Evolutionary conservation across 2,113 vertebrate species (phyloP).

Genomic region (Mormyrus iriodes): DNA sequence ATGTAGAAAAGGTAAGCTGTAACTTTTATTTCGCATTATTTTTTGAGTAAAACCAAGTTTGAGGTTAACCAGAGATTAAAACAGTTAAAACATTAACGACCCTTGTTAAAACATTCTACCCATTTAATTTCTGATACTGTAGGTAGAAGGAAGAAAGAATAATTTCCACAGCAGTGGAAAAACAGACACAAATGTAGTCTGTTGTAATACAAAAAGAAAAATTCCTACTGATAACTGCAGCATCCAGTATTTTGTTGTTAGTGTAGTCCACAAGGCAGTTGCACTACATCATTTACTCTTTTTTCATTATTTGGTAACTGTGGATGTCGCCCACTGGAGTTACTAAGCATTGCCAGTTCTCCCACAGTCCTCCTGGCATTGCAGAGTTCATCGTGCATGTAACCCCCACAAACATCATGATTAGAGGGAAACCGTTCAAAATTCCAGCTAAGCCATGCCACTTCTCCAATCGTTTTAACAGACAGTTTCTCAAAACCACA

Average conservation of each 20-base stretch:
- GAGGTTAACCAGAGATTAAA: background rate
- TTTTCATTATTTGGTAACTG: background rate
- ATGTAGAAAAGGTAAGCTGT: conserved; percentile 69
- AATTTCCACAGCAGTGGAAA: background rate
- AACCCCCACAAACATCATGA: background rate
- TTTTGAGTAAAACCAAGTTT: background rate
- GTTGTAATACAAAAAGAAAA: background rate
- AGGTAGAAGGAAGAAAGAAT: background rate
- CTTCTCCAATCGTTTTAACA: conserved; percentile 34
- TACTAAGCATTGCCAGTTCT: background rate
- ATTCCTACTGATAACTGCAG: background rate
- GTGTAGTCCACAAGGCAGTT: background rate
- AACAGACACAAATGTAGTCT: background rate
- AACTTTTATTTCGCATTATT: background rate
- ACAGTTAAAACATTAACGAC: background rate
- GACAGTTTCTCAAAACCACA: conserved; percentile 66
- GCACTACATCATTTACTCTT: background rate
- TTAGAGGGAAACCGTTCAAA: background rate
- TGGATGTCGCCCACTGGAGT: background rate
- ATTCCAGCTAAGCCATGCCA: background rate
- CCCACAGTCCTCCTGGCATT: background rate
- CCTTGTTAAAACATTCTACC: background rate
- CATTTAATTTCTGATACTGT: background rate
- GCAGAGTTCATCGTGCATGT: background rate
- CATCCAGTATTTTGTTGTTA: background rate